Evolutionary conservation across 2,797 vertebrate genomes (phyloP), one percentile per base, ranked within the genome.

Genomic region (Neosilurus hyrtlii): DNA sequence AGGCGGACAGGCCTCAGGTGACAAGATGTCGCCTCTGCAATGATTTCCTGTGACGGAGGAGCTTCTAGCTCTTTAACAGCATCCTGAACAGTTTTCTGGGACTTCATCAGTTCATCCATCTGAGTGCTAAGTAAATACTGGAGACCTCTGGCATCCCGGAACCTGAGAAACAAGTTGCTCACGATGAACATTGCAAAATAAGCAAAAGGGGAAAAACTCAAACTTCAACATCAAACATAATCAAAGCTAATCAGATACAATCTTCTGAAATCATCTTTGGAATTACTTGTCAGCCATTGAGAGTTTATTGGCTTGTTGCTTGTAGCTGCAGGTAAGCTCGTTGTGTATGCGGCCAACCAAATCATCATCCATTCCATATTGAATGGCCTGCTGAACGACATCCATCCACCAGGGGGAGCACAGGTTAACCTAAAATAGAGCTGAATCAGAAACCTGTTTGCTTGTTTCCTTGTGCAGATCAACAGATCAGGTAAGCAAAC

Each of bases 251-350:
- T 63, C 35, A 37, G 30, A 9, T n/a, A 35, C 11, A 73, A n/a
- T 37, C 22, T 10, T 2, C 22, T 20, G 26, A 37, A 9, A 63
- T 68, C 52, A 30, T 74, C 15, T 14, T 49, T 24, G 67, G 70
- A 20, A 11, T 94, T 95, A 99, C 98, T 99, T 99, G 89, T 99
- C 97, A 86, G 96, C 96, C 96, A 99, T 96, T 87, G 96, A 97
- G 72, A 98, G 89, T 88, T 96, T 97, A 89, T 89, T 85, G 61
- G 92, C 93, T 88, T 97, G 95, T 84, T 98, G 97, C 84, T 99
- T 99, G 91, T 97, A 99, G 93, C 95, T 98, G 91, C 91, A 92
- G 0, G 96, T 95, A 87, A 99, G 93, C 92, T 99, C 97, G 0
- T 98, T 99, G 88, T 97, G 96, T 68, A 99, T 95, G 14, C 98